These are phyloP conservation scores for Colletes gigas DNA, from an alignment of 1,140 invertebrate species.

Conservation along the genomic window DNA sequence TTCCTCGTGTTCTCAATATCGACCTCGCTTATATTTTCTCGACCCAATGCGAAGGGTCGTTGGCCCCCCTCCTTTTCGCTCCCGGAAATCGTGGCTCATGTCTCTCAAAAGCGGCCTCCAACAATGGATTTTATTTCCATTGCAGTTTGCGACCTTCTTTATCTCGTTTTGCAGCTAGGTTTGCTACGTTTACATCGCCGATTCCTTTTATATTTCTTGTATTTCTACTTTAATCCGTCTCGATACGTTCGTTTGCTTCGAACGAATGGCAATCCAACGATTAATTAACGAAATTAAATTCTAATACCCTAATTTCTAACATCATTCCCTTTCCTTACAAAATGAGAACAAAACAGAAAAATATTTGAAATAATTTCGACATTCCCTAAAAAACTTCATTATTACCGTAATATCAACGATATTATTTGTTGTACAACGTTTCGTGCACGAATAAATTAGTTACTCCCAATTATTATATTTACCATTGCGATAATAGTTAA, in stretches of 20 bases:
- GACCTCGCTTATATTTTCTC: slow-evolving; percentile 65
- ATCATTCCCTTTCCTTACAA: no score
- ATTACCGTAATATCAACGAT: no score
- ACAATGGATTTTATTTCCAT: slow-evolving; percentile 62
- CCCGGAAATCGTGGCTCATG: slow-evolving; percentile 62
- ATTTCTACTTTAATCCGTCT: background rate
- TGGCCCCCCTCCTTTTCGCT: slow-evolving; percentile 48
- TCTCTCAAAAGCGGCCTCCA: slow-evolving; percentile 47
- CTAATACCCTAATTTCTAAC: no score
- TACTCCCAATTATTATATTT: no score
- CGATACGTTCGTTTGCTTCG: background rate
- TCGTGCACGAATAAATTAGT: no score
- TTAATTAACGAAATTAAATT: background rate
- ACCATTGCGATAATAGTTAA: no score
- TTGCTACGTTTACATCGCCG: slow-evolving; percentile 18
- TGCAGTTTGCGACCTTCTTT: slow-evolving; percentile 32
- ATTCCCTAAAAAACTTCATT: no score
- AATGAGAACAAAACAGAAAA: no score
- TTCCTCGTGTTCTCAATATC: slow-evolving; percentile 61
- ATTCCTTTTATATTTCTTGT: slow-evolving; percentile 19
- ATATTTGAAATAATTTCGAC: no score
- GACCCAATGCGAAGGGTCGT: slow-evolving; percentile 63
- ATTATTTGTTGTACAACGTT: no score
- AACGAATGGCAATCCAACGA: no score
- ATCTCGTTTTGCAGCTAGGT: slow-evolving; percentile 37